These are phyloP conservation scores for Grammomys dolichurus DNA, from an alignment of 2,113 vertebrate genomes.

Conservation along the genomic window DNA sequence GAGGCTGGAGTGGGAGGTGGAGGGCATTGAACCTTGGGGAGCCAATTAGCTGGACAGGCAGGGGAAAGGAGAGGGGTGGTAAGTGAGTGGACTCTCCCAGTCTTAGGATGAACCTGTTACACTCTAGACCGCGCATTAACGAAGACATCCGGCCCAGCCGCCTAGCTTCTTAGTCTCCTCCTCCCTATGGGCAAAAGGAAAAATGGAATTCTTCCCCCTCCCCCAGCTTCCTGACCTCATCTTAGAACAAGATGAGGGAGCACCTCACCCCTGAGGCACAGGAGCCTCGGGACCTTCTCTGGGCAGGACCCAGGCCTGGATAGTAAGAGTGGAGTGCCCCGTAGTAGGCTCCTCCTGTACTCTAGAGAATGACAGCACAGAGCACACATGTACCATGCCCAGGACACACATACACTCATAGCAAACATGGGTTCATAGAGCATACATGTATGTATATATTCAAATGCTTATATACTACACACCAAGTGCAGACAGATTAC, in stretches of 20 bases:
- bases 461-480: not conserved
- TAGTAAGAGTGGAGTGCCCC: not conserved
- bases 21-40: not conserved
- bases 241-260: not conserved
- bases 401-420: not conserved
- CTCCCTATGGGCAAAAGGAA: not conserved
- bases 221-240: not conserved
- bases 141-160: too few species aligned
- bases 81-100: too few species aligned
- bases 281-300: not conserved
- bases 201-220: not conserved
- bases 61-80: too few species aligned
- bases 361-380: not conserved
- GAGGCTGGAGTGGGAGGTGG: fast-evolving
- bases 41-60: fast-evolving
- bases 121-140: not conserved
- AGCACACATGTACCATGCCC: not conserved
- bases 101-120: not conserved
- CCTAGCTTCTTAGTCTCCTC: not conserved
- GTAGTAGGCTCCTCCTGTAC: not conserved
- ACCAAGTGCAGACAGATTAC: not conserved
- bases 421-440: not conserved
- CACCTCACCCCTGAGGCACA: not conserved
- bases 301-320: not conserved
- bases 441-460: not conserved